phyloP scores from a whole-genome alignment of 2,113 vertebrate species.

The Percopsis transmontana region DNA sequence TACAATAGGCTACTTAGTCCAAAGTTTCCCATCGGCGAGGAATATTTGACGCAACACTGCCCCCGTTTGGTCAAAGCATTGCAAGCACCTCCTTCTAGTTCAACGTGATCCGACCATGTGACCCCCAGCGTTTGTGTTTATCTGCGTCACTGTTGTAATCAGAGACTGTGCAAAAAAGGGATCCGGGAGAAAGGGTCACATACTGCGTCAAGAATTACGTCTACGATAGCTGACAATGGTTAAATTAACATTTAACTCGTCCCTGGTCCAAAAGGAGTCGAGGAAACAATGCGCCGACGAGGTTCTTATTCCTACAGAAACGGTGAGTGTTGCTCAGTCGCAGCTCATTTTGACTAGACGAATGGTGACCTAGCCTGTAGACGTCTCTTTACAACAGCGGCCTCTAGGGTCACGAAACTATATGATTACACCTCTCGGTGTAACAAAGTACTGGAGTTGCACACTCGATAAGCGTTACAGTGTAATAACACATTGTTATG shows the following conservation, averaged over 20 bases:
- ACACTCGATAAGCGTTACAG: too few species aligned
- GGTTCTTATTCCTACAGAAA: conserved; percentile 44
- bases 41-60: not conserved
- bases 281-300: conserved; percentile 42
- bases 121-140: not conserved
- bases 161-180: not conserved
- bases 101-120: not conserved
- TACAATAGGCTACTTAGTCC: too few species aligned
- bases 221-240: conserved; percentile 34
- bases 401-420: too few species aligned
- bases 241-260: conserved; percentile 48
- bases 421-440: too few species aligned
- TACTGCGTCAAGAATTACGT: not conserved
- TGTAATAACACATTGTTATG: too few species aligned
- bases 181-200: not conserved
- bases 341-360: not conserved
- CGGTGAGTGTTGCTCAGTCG: conserved; percentile 37
- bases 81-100: not conserved
- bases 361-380: too few species aligned
- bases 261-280: conserved; percentile 46
- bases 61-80: not conserved
- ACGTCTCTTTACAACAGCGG: too few species aligned
- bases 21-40: too few species aligned
- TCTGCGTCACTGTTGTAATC: conserved; percentile 7
- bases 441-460: too few species aligned